phyloP scores from a whole-genome alignment of 2,113 vertebrate genomes.

The Brachyistius frenatus region DNA sequence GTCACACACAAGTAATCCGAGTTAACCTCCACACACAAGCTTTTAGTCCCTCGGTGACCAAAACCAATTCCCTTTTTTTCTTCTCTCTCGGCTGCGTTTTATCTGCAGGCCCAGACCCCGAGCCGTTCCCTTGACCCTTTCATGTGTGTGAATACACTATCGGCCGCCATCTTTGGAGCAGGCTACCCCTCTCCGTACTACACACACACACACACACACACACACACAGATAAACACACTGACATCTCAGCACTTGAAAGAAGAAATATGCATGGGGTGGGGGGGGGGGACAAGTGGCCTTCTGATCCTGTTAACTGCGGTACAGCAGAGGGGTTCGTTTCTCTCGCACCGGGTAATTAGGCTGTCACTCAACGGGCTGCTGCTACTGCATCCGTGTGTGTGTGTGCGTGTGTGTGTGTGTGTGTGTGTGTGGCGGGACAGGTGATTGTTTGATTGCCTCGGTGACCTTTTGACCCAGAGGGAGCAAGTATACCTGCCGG shows the following conservation, averaged over 20 bases:
- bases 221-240: slow-evolving; percentile 27
- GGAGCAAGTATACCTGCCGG: slow-evolving; percentile 41
- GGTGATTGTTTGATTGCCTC: slow-evolving; percentile 59
- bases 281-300: slow-evolving; percentile 55
- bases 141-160: slow-evolving; percentile 35
- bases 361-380: slow-evolving; percentile 62
- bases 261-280: slow-evolving; percentile 49
- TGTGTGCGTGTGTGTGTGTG: slow-evolving; percentile 4
- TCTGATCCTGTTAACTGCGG: slow-evolving; percentile 62
- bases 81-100: slow-evolving; percentile 41
- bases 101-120: slow-evolving; percentile 45
- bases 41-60: slow-evolving; percentile 52
- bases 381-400: background rate
- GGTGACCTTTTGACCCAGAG: slow-evolving; percentile 35
- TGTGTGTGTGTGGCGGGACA: background rate
- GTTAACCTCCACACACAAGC: slow-evolving; percentile 44
- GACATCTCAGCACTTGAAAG: background rate
- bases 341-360: slow-evolving; percentile 64
- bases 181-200: background rate
- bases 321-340: slow-evolving; percentile 51
- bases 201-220: slow-evolving; percentile 30
- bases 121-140: slow-evolving; percentile 42
- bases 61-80: slow-evolving; percentile 55
- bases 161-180: slow-evolving; percentile 31
- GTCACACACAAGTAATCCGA: slow-evolving; percentile 36